These are phyloP conservation scores for Seriola dumerili DNA, from an alignment of 2,113 vertebrate genomes.

Conservation along the genomic window DNA sequence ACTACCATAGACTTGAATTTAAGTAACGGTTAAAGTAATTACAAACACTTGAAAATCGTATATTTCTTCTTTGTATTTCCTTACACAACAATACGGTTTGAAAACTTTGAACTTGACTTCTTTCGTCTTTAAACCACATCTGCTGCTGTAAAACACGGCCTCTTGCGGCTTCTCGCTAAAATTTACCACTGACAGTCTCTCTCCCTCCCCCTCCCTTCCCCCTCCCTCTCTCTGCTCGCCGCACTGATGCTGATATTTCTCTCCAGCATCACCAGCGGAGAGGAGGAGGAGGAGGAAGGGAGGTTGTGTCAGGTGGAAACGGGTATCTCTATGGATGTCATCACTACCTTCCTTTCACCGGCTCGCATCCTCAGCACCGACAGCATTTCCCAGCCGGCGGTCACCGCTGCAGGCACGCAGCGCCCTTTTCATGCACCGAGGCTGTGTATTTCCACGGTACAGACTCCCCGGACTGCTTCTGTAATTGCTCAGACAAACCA, in stretches of 20 bases:
- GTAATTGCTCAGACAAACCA: constrained; percentile 33
- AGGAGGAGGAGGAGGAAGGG: constrained; percentile 71
- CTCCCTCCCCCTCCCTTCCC: neutral
- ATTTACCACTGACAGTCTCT: neutral
- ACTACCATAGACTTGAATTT: too few relatives aligned
- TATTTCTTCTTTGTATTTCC: neutral
- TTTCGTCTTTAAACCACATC: neutral
- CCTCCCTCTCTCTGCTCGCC: constrained; percentile 34
- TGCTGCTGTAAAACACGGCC: constrained; percentile 15
- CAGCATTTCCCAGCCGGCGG: constrained; percentile 64
- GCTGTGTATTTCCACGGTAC: constrained; percentile 24
- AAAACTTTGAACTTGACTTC: neutral
- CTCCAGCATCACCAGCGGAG: constrained; percentile 74
- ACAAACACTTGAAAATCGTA: too few relatives aligned
- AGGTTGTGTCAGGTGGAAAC: constrained; percentile 78
- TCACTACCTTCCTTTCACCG: constrained; percentile 75
- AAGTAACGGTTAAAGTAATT: too few relatives aligned
- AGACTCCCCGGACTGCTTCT: constrained; percentile 21
- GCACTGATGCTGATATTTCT: constrained; percentile 81
- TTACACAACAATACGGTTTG: neutral
- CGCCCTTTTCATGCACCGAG: constrained; percentile 29
- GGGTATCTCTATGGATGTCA: constrained; percentile 77
- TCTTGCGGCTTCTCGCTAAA: constrained; percentile 21
- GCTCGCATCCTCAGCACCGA: constrained; percentile 69
- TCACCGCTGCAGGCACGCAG: constrained; percentile 54